Conservation (phyloP, 2,113 vertebrate species). For the Theristicus caerulescens region DNA sequence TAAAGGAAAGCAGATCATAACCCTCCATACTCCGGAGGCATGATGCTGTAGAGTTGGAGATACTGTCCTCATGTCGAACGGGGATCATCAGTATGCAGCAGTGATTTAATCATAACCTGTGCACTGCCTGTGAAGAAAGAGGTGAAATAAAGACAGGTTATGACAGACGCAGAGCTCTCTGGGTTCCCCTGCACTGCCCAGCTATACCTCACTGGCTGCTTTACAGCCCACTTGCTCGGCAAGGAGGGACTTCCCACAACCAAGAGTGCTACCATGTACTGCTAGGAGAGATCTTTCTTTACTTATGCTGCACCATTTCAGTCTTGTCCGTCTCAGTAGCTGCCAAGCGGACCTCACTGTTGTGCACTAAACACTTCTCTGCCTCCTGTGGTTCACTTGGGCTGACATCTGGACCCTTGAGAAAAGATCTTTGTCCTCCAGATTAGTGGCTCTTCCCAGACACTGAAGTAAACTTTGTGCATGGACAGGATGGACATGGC, state of each 20-base stretch:
- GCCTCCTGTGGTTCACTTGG: neutral
- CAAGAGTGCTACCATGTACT: neutral
- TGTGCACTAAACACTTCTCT: neutral
- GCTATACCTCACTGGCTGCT: neutral
- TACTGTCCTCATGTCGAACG: rapidly evolving
- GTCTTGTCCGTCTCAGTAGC: neutral
- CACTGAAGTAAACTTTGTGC: neutral
- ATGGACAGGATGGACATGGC: neutral
- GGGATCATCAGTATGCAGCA: neutral
- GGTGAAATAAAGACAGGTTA: neutral
- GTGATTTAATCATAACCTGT: neutral
- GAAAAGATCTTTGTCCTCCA: neutral
- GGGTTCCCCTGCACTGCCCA: neutral
- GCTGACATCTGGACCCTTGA: neutral
- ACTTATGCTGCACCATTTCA: neutral
- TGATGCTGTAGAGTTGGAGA: neutral
- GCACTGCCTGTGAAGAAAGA: neutral
- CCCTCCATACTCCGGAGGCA: neutral
- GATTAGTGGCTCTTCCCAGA: neutral
- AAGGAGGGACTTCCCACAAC: neutral
- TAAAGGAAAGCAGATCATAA: neutral
- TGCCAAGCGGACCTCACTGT: neutral
- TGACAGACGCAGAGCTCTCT: neutral
- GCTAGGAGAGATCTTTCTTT: neutral
- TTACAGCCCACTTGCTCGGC: neutral